A percentile compares a stretch with the other conserved stretches of the same genome.
These are phyloP conservation scores for Platycnemis pennipes DNA, from an alignment of 2,888 invertebrate genomes.

Conservation along the genomic window DNA sequence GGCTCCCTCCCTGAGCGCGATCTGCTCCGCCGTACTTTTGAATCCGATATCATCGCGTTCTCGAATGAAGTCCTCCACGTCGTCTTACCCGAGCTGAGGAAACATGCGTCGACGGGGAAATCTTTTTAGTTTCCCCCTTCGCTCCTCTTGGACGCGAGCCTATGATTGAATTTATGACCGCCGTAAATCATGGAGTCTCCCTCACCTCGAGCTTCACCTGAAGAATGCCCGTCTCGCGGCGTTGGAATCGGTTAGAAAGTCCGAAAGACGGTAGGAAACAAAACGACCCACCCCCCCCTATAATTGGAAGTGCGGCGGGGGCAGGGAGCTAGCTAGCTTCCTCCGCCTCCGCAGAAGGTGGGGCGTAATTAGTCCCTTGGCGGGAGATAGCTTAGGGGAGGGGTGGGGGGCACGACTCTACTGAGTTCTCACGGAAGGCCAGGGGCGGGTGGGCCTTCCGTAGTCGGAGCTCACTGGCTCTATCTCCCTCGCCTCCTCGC, in stretches of 20 bases:
- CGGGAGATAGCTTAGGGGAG: conserved; percentile 19
- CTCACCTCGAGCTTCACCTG: background rate
- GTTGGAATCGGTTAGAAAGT: background rate
- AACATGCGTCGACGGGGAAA: background rate
- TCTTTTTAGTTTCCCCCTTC: background rate
- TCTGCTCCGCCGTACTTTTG: too few species aligned
- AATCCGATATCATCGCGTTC: background rate
- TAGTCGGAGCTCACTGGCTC: background rate
- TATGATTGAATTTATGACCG: background rate
- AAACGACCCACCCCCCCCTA: conserved; percentile 28
- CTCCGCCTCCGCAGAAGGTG: conserved; percentile 18
- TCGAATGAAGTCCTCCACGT: background rate
- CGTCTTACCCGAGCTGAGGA: background rate
- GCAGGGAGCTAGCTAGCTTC: background rate
- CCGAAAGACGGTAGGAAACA: background rate
- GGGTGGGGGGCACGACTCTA: background rate
- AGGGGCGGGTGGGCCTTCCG: conserved; percentile 18
- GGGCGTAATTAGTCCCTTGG: conserved; percentile 56
- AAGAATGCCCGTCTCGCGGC: background rate
- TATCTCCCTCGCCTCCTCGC: background rate
- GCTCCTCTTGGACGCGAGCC: background rate
- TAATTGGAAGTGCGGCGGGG: conserved; percentile 29
- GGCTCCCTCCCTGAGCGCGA: too few species aligned
- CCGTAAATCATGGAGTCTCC: background rate
- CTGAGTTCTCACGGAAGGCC: conserved; percentile 51